These are phyloP conservation scores for Phrynocephalus versicolor DNA, from an alignment of 2,113 vertebrate genomes.

Conservation along the genomic window DNA sequence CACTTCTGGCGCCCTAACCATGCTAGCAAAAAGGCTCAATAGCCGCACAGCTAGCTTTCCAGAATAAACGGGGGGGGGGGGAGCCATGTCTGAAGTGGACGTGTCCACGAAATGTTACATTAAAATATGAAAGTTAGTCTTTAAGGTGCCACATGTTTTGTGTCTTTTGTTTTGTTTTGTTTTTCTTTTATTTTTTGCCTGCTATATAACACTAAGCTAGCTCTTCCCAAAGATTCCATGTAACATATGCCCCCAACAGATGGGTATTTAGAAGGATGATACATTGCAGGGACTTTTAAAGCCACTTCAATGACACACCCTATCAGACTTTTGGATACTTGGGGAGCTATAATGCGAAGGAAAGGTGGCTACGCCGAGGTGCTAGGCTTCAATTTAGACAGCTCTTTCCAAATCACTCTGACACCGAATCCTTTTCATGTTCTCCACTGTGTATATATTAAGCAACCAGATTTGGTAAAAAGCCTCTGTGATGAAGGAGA, in stretches of 20 bases:
- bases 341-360: too few species aligned
- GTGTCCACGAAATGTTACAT: too few species aligned
- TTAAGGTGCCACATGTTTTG: too few species aligned
- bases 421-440: background rate
- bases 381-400: background rate
- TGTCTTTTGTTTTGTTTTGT: too few species aligned
- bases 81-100: too few species aligned
- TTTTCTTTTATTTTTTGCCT: too few species aligned
- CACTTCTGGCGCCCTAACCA: too few species aligned
- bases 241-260: fast-evolving
- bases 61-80: too few species aligned
- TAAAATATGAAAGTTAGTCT: too few species aligned
- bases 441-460: background rate
- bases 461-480: background rate
- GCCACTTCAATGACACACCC: background rate
- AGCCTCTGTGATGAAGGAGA: background rate
- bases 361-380: background rate
- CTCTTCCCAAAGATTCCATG: background rate
- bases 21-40: too few species aligned
- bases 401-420: background rate
- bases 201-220: background rate
- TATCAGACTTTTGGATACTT: background rate
- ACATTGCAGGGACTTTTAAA: background rate
- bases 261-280: fast-evolving
- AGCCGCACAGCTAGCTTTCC: too few species aligned